These are phyloP conservation scores for Semotilus atromaculatus DNA, from an alignment of 2,797 vertebrate species.

Conservation along the genomic window DNA sequence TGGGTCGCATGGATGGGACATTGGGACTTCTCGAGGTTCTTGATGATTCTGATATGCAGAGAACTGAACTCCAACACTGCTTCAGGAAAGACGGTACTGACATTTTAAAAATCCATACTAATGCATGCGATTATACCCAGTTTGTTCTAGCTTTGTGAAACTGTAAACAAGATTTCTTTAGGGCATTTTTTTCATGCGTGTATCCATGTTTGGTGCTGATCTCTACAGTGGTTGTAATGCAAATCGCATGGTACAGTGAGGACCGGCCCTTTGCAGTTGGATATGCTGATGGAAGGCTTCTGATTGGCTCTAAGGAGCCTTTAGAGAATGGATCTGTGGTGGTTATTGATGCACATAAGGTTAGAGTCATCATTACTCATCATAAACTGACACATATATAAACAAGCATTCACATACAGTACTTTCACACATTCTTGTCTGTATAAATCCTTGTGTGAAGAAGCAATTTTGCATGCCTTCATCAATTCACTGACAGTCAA, in stretches of 20 bases:
- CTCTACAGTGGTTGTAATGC: slow-evolving; percentile 79
- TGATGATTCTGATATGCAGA: slow-evolving; percentile 85
- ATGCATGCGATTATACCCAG: neutral
- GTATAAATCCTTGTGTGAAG: neutral
- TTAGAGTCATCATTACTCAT: slow-evolving; percentile 60
- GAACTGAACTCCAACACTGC: slow-evolving; percentile 92
- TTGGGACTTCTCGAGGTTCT: slow-evolving; percentile 92
- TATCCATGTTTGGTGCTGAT: neutral
- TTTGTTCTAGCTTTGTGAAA: neutral
- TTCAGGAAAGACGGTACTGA: slow-evolving; percentile 90
- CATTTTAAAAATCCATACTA: neutral
- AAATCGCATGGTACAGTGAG: slow-evolving; percentile 93
- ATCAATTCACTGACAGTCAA: neutral
- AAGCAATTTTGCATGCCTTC: neutral
- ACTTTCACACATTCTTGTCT: neutral
- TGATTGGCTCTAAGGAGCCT: slow-evolving; percentile 89
- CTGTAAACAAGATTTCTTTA: neutral
- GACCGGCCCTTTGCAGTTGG: slow-evolving; percentile 93
- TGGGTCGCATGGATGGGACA: slow-evolving; percentile 95
- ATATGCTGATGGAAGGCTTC: slow-evolving; percentile 93
- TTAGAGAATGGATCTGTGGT: slow-evolving; percentile 89
- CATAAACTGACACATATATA: neutral
- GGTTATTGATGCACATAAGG: slow-evolving; percentile 95
- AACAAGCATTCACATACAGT: neutral
- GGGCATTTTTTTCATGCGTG: neutral